A percentile compares a stretch with the other conserved stretches of the same genome.
phyloP scores from a whole-genome alignment of 2,113 vertebrate species.

The Litocranius walleri region DNA sequence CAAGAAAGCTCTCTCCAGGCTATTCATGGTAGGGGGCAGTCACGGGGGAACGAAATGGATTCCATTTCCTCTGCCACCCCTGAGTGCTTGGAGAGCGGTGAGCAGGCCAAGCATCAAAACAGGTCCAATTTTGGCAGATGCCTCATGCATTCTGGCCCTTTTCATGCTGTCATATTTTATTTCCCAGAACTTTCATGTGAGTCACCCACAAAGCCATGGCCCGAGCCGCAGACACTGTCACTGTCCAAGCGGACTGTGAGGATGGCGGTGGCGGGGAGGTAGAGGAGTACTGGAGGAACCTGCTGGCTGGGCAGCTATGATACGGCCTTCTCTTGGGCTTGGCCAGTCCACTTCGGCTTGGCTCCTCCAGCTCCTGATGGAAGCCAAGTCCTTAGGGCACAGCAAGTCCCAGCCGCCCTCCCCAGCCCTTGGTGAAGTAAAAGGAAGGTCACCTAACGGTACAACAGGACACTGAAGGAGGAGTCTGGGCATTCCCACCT shows the following conservation, averaged over 20 bases:
- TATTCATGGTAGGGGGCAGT: conserved; percentile 50
- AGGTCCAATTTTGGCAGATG: neutral
- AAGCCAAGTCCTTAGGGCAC: neutral
- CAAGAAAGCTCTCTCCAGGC: conserved; percentile 72
- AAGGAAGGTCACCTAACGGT: neutral
- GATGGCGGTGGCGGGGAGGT: accelerated
- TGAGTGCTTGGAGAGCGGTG: neutral
- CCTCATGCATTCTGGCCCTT: neutral
- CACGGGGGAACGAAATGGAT: conserved; percentile 5
- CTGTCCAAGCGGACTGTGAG: neutral
- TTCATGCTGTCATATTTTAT: neutral
- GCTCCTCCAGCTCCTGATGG: neutral
- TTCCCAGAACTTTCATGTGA: neutral
- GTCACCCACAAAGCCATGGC: neutral
- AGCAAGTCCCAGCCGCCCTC: neutral
- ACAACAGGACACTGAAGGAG: neutral
- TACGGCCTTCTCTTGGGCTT: neutral
- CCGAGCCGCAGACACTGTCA: neutral
- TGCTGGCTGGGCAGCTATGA: neutral
- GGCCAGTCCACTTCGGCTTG: neutral
- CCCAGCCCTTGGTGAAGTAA: neutral
- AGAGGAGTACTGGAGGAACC: neutral
- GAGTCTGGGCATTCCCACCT: neutral
- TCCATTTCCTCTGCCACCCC: conserved; percentile 40
- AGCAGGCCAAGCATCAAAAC: neutral